Evolutionary conservation across 1,140 invertebrate genomes (phyloP), one percentile per base, ranked within the genome.

Genomic region (Capitella teleta): DNA sequence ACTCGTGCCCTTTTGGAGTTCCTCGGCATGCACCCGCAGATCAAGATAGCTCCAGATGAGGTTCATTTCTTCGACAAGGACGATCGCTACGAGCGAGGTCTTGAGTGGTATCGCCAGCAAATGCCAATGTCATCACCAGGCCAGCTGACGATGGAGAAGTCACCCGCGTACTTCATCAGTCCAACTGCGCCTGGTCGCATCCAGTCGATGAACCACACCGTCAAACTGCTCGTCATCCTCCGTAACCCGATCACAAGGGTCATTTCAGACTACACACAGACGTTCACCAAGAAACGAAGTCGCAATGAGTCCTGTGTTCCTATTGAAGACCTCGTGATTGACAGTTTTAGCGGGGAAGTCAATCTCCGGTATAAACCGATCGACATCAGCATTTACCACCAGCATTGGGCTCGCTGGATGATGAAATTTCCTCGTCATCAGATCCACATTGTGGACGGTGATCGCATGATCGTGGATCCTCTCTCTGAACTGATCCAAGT

Each of bases 231-330:
- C 23, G 80, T 91, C 4, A 86, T 94, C 10, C 84, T 94, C 1
- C 73, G 89, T 21, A 86, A 95, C 72, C 91, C 91, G 1, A 87
- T 92, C 8, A 91, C 85, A 0, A 73, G 91, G 45, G 86, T 88
- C 8, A 84, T 95, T 23, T 92, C 87, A n/a, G 90, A 94, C 70
- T 94, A 92, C 59, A 84, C 88, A 0, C 89, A 93, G 60, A 60
- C 66, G 43, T 61, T 61, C 49, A 54, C 60, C 37, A 34, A 40
- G 49, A n/a, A 56, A 55, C 47, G 47, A 53, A 49, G 8, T 54
- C 30, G 18, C n/a, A 26, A 40, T 49, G 25, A 53, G 28, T 43
- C n/a, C 34, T 45, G 30, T 30, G 32, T 44, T 19, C 41, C 55
- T 23, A 66, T 69, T 41, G 64, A 68, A 56, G 54, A 58, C 16